Evolutionary conservation across 2,113 vertebrate species (phyloP).

Genomic region (Tragelaphus scriptus): DNA sequence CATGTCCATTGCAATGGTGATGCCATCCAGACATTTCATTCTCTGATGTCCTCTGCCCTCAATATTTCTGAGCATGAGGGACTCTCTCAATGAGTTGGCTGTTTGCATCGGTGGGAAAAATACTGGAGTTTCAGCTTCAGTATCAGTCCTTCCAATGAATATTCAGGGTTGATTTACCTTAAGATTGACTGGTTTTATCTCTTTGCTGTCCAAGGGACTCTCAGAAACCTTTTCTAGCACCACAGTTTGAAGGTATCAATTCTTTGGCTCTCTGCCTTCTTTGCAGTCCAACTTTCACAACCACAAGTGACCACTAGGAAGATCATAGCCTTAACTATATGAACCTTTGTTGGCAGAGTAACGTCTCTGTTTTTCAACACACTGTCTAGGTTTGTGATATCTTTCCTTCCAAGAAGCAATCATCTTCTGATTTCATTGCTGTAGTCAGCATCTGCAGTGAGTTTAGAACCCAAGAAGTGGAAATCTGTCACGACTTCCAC

Average conservation of each 20-base stretch:
- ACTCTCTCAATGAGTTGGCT: not conserved
- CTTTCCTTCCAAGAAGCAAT: not conserved
- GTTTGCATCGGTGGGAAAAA: not conserved
- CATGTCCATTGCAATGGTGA: not conserved
- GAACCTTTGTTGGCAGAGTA: not conserved
- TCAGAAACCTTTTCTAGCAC: not conserved
- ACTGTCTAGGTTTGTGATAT: not conserved
- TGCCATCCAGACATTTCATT: not conserved
- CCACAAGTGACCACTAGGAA: not conserved
- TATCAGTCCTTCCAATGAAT: not conserved
- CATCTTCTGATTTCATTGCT: not conserved
- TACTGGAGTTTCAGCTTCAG: not conserved
- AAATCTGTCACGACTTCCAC: not conserved
- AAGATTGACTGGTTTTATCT: not conserved
- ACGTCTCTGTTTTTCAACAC: not conserved
- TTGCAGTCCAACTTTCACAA: not conserved
- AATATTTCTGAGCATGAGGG: not conserved
- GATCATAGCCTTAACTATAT: not conserved
- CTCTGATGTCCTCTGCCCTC: not conserved
- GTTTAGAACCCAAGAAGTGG: not conserved
- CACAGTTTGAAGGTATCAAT: not conserved
- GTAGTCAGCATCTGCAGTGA: not conserved
- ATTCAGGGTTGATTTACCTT: not conserved
- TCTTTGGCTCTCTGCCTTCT: not conserved
- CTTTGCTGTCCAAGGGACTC: not conserved